These are phyloP conservation scores for Drosophila parthenogenetica DNA, from an alignment of 2,888 invertebrate genomes.

Conservation along the genomic window DNA sequence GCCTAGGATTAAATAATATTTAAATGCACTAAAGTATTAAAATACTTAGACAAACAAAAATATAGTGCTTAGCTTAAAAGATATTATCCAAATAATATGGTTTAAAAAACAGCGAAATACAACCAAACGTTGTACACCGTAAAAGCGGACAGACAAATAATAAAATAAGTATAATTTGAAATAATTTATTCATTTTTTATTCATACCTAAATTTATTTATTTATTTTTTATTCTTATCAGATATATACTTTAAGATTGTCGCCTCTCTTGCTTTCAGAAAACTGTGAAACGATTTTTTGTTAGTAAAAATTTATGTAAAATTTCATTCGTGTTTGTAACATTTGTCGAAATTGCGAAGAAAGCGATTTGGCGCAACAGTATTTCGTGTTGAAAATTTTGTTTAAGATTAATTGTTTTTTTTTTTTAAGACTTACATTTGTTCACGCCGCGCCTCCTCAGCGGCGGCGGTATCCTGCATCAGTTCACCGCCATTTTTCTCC, in stretches of 20 bases:
- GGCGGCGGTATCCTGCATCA: slow-evolving; percentile 78
- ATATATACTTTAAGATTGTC: not conserved
- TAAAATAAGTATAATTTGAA: no score
- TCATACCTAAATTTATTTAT: not conserved
- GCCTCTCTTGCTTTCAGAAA: not conserved
- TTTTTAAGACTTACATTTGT: slow-evolving; percentile 69
- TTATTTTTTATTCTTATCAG: not conserved
- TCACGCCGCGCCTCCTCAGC: slow-evolving; percentile 82
- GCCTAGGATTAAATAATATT: no score
- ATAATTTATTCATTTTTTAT: no score
- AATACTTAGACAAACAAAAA: no score
- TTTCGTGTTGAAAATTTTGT: not conserved
- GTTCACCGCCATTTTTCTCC: slow-evolving; percentile 82
- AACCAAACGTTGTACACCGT: no score
- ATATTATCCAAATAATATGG: no score
- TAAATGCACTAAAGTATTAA: no score
- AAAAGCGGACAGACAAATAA: no score
- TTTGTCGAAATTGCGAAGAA: slow-evolving; percentile 23
- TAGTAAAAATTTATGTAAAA: not conserved
- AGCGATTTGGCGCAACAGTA: slow-evolving; percentile 11
- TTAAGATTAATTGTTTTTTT: not conserved
- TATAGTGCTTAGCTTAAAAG: no score
- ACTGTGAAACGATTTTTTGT: not conserved
- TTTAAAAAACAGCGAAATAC: no score
- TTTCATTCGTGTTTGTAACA: not conserved